Evolutionary conservation across 2,797 vertebrate genomes (phyloP).

Genomic region (Euphonia xanthogaster): DNA sequence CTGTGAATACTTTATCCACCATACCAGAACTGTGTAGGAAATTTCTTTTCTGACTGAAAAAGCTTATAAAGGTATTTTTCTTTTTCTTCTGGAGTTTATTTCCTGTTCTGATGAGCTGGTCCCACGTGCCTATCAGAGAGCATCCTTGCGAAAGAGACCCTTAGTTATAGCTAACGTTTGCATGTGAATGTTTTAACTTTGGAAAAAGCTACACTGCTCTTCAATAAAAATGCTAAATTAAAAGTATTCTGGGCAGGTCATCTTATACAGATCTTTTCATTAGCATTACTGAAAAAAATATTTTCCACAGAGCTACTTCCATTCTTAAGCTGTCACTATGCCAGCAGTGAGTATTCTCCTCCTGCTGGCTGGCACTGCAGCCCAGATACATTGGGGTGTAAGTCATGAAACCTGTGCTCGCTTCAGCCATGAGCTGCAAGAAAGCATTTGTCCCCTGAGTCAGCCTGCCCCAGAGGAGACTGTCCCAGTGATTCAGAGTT

Average conservation of each 20-base stretch:
- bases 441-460: not conserved
- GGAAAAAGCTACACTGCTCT: not conserved
- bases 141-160: not conserved
- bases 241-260: not conserved
- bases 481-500: not conserved
- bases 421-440: not conserved
- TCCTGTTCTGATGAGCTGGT: not conserved
- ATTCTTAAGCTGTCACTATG: not conserved
- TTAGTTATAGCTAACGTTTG: not conserved
- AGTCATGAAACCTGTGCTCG: not conserved
- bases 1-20: not conserved
- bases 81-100: not conserved
- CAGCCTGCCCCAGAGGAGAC: not conserved
- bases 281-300: not conserved
- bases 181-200: not conserved
- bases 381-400: accelerated
- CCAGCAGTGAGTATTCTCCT: not conserved
- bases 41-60: not conserved
- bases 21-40: not conserved
- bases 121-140: not conserved
- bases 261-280: not conserved
- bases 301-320: not conserved
- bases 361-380: not conserved
- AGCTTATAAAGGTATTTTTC: not conserved
- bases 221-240: not conserved